Conservation (phyloP, 2,113 vertebrate genomes). For the Lasiurus cinereus region DNA sequence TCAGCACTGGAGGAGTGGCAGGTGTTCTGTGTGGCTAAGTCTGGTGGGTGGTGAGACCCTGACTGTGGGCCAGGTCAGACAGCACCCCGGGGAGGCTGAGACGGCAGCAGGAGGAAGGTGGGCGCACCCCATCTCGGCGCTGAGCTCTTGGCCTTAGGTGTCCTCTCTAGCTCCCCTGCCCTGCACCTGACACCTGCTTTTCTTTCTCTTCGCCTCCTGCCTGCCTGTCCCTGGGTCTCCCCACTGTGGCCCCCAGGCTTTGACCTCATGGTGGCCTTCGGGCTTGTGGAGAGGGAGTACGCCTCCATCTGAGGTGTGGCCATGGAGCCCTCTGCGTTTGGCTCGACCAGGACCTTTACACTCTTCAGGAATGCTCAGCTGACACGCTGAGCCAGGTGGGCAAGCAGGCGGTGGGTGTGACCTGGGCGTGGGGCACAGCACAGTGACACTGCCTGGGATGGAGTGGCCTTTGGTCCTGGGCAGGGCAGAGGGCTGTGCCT, state of each 20-base stretch:
- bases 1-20: background rate
- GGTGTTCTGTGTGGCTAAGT: fast-evolving
- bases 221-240: fast-evolving
- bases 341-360: conserved; percentile 89
- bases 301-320: conserved; percentile 92
- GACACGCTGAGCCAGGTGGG: conserved; percentile 92
- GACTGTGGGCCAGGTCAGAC: background rate
- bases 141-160: background rate
- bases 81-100: fast-evolving
- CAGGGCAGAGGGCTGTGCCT: background rate
- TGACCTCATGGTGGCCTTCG: conserved; percentile 96
- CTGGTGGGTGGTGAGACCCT: background rate
- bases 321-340: conserved; percentile 92
- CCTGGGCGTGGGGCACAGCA: too few relatives aligned
- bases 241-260: conserved; percentile 88
- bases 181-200: background rate
- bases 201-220: background rate
- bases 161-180: too few relatives aligned
- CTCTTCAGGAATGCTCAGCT: conserved; percentile 93
- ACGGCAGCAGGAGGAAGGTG: background rate
- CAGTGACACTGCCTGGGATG: background rate
- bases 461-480: background rate
- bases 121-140: background rate
- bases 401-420: fast-evolving
- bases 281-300: conserved; percentile 91